A percentile compares a stretch with the other conserved stretches of the same genome.
These are phyloP conservation scores for Suillia variegata DNA, from an alignment of 2,888 invertebrate genomes.

Conservation along the genomic window DNA sequence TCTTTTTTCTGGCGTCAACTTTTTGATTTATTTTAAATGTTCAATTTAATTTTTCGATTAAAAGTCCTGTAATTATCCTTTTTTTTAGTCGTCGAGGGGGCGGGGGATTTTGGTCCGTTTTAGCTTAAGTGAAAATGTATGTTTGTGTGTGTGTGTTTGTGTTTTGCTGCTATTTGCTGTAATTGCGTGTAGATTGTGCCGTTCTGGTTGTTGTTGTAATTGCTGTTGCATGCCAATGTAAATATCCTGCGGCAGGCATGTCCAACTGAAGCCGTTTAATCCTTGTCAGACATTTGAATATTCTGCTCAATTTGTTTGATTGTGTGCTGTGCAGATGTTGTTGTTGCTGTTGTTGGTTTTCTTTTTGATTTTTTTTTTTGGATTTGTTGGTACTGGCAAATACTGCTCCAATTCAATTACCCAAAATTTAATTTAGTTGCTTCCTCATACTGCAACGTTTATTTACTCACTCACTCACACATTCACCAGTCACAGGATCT, in stretches of 20 bases:
- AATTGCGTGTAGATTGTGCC: neutral
- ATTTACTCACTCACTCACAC: neutral
- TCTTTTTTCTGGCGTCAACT: neutral
- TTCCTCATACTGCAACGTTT: neutral
- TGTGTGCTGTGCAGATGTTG: slow-evolving; percentile 16
- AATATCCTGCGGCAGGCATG: neutral
- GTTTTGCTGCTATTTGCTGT: neutral
- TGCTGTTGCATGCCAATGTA: neutral
- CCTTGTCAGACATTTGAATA: slow-evolving; percentile 37
- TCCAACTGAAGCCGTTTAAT: slow-evolving; percentile 8
- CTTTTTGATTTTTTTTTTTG: slow-evolving; percentile 10
- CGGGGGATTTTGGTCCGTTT: slow-evolving; percentile 5
- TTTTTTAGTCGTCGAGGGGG: too few species aligned
- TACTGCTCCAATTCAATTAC: too few species aligned
- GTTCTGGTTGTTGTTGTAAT: neutral
- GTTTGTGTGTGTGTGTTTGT: neutral
- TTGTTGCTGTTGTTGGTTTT: slow-evolving; percentile 26
- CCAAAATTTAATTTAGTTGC: neutral
- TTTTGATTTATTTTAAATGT: slow-evolving; percentile 1
- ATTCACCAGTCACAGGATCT: too few species aligned
- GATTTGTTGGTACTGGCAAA: neutral
- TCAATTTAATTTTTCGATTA: slow-evolving; percentile 2
- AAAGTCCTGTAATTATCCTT: slow-evolving; percentile 14
- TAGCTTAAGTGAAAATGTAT: neutral
- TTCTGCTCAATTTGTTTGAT: slow-evolving; percentile 1